A percentile compares a stretch with the other conserved stretches of the same genome.
These are phyloP conservation scores for Seira sanloemensis DNA, from an alignment of 2,888 invertebrate species.

Conservation along the genomic window DNA sequence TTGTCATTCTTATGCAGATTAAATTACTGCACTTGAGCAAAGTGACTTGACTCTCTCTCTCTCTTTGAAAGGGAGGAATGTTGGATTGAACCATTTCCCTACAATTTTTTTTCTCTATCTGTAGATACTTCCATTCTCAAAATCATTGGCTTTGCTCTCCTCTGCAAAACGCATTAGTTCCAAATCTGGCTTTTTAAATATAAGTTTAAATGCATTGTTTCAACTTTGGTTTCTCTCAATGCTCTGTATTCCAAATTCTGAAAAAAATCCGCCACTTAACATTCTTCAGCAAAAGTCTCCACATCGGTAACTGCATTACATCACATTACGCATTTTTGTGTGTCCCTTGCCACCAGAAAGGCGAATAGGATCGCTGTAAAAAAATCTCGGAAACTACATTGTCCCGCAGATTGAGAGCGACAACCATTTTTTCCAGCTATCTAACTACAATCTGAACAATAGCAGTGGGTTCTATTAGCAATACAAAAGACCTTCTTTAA, in stretches of 20 bases:
- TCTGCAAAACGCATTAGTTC: too few relatives aligned
- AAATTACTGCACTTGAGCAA: slow-evolving; percentile 54
- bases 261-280: too few relatives aligned
- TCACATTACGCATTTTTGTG: slow-evolving; percentile 45
- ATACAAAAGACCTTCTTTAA: background rate
- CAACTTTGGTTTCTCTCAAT: too few relatives aligned
- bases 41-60: too few relatives aligned
- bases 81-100: too few relatives aligned
- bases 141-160: too few relatives aligned
- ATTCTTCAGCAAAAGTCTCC: background rate
- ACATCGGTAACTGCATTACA: slow-evolving; percentile 14
- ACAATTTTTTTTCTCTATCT: too few relatives aligned
- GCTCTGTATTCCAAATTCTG: too few relatives aligned
- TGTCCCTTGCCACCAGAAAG: slow-evolving; percentile 29
- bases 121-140: too few relatives aligned
- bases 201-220: too few relatives aligned
- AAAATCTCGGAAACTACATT: slow-evolving; percentile 1
- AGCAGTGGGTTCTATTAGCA: slow-evolving; percentile 32
- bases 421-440: slow-evolving; percentile 41
- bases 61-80: too few relatives aligned
- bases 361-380: background rate
- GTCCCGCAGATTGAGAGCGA: slow-evolving; percentile 44
- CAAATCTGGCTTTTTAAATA: too few relatives aligned
- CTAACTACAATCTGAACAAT: background rate
- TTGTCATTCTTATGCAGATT: slow-evolving; percentile 65